Conservation (phyloP, 2,888 invertebrate genomes). For the Macaria notata region DNA sequence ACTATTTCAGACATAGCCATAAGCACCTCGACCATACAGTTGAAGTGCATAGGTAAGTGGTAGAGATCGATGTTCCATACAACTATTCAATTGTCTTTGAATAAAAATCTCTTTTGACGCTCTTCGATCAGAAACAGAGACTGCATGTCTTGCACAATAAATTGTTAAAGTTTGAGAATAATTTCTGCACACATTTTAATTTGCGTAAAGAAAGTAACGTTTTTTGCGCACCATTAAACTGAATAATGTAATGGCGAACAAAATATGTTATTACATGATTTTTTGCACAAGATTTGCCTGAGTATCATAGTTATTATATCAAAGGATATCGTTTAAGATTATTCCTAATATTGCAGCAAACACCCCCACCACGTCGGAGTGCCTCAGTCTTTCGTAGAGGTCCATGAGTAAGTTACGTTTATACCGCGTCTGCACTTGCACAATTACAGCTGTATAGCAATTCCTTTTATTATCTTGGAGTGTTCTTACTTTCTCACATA, state of each 20-base stretch:
- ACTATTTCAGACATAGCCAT: slow-evolving; percentile 36
- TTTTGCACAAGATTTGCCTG: too few species aligned
- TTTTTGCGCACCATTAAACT: too few species aligned
- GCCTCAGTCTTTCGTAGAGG: slow-evolving; percentile 49
- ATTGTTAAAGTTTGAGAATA: too few species aligned
- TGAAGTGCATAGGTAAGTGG: slow-evolving; percentile 40
- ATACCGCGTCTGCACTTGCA: slow-evolving; percentile 11
- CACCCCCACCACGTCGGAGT: slow-evolving; percentile 15
- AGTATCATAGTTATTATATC: too few species aligned
- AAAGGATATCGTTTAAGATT: too few species aligned
- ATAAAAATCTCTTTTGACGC: background rate
- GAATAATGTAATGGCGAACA: too few species aligned
- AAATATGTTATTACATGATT: too few species aligned
- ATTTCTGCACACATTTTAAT: too few species aligned
- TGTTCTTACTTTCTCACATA: background rate
- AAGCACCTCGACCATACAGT: slow-evolving; percentile 27
- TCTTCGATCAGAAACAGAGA: background rate
- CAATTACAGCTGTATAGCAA: slow-evolving; percentile 1
- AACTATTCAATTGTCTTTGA: too few species aligned
- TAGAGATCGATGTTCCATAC: background rate
- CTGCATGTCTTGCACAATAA: background rate
- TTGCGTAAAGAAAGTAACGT: too few species aligned
- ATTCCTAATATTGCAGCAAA: slow-evolving; percentile 13
- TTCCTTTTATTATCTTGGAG: too few species aligned
- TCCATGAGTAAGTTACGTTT: slow-evolving; percentile 52